A percentile compares a stretch with the other conserved stretches of the same genome.
Evolutionary conservation across 2,113 vertebrate species (phyloP).

Genomic region (Mandrillus leucophaeus): DNA sequence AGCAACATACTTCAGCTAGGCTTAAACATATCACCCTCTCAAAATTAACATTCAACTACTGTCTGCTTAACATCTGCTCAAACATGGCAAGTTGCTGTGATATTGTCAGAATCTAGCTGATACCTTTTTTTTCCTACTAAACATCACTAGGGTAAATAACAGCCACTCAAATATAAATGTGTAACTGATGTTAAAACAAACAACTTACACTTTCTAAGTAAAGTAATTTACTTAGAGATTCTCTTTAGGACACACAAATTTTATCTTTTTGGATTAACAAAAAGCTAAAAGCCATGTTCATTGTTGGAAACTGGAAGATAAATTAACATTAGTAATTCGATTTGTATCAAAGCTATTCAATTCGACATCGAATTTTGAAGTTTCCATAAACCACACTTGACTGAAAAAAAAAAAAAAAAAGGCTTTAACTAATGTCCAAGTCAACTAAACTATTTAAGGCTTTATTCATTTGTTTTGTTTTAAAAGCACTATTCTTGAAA

Average conservation of each 20-base stretch:
- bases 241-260: neutral
- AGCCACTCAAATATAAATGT: constrained; percentile 44
- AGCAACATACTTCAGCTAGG: constrained; percentile 91
- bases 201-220: neutral
- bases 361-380: constrained; percentile 37
- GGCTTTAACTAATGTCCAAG: neutral
- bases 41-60: constrained; percentile 98
- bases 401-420: neutral
- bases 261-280: neutral
- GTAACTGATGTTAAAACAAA: constrained; percentile 20
- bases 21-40: constrained; percentile 93
- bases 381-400: neutral
- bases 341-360: constrained; percentile 31
- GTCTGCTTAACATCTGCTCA: constrained; percentile 98
- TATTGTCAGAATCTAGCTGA: constrained; percentile 72
- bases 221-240: constrained; percentile 9
- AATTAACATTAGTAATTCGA: constrained; percentile 46
- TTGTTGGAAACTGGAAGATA: neutral
- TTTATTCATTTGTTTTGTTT: constrained; percentile 3
- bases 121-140: constrained; percentile 67
- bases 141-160: constrained; percentile 59
- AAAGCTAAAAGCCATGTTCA: constrained; percentile 20
- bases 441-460: constrained; percentile 7
- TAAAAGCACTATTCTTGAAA: neutral
- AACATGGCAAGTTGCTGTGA: constrained; percentile 78